These are phyloP conservation scores for Morelia viridis DNA, from an alignment of 2,797 vertebrate genomes.

Conservation along the genomic window DNA sequence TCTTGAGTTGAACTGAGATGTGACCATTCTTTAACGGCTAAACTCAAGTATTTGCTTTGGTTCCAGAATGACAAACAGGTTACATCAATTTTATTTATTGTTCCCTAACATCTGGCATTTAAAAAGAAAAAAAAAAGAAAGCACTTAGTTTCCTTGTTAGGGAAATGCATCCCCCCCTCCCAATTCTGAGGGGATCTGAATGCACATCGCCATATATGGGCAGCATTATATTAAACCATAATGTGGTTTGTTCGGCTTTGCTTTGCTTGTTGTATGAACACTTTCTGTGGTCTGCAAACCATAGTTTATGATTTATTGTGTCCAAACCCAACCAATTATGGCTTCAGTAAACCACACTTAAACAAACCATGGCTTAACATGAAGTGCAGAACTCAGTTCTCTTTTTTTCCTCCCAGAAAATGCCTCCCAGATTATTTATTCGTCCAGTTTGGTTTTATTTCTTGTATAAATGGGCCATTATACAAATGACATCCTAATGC, in stretches of 20 bases:
- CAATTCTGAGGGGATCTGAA: not conserved
- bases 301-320: not conserved
- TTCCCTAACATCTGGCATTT: not conserved
- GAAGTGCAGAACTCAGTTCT: not conserved
- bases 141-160: not conserved
- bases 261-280: not conserved
- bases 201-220: not conserved
- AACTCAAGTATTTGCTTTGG: not conserved
- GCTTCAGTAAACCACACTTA: not conserved
- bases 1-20: not conserved
- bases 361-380: not conserved
- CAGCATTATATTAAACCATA: not conserved
- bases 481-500: not conserved
- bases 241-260: not conserved
- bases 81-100: no score
- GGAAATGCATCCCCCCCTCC: not conserved
- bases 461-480: not conserved
- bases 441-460: not conserved
- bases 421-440: not conserved
- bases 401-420: not conserved
- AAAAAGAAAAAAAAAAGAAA: not conserved
- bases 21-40: not conserved
- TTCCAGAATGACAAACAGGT: not conserved
- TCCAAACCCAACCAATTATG: not conserved
- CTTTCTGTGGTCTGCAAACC: not conserved